Conservation (phyloP, 2,888 invertebrate genomes). For the Ornithoptera priamus region DNA sequence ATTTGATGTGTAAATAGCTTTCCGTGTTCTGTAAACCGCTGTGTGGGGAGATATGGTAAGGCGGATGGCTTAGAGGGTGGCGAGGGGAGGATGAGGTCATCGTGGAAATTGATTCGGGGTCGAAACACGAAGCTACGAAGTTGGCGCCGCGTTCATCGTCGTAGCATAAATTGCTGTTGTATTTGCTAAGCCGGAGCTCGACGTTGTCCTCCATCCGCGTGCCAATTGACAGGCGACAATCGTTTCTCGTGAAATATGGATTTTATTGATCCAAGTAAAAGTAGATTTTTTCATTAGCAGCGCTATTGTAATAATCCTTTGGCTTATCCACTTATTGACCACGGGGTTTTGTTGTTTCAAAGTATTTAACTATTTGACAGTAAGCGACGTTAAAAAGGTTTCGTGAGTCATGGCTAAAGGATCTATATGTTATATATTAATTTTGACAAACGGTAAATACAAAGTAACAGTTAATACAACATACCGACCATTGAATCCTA, state of each 20-base stretch:
- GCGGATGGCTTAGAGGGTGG: constrained; percentile 39
- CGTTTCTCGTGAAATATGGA: constrained; percentile 18
- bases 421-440: not conserved
- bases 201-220: constrained; percentile 37
- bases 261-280: constrained; percentile 10
- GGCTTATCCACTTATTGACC: not conserved
- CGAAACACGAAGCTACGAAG: constrained; percentile 71
- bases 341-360: not conserved
- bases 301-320: constrained; percentile 1
- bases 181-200: constrained; percentile 56
- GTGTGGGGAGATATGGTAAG: constrained; percentile 22
- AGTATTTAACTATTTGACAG: not conserved
- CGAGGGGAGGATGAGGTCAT: constrained; percentile 63
- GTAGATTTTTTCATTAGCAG: constrained; percentile 15
- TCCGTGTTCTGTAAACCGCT: constrained; percentile 43
- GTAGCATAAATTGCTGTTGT: constrained; percentile 67
- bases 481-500: not conserved
- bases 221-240: constrained; percentile 18
- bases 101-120: constrained; percentile 73
- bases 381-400: not conserved
- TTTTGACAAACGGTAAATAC: not conserved
- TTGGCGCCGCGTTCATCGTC: constrained; percentile 58
- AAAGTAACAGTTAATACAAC: not conserved
- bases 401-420: not conserved
- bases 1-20: constrained; percentile 46